phyloP scores from a whole-genome alignment of 2,888 invertebrate genomes.

The Calameuta idolon region DNA sequence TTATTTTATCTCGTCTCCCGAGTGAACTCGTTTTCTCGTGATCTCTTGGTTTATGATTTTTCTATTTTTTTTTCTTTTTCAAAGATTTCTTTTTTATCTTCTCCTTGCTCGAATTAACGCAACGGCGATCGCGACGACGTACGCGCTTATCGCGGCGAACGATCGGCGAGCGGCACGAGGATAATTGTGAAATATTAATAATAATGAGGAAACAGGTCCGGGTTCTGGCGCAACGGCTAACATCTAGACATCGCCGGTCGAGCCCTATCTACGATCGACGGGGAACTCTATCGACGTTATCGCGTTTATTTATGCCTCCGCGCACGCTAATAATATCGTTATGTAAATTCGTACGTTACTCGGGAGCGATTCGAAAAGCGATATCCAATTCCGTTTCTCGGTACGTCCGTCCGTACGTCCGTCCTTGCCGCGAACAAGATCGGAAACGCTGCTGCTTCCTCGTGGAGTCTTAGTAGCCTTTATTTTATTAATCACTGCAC shows the following conservation, averaged over 20 bases:
- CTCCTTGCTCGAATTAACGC: not conserved
- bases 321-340: constrained; percentile 58
- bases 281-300: constrained; percentile 39
- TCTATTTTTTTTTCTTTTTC: not conserved
- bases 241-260: constrained; percentile 33
- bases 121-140: not conserved
- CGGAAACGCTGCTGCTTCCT: not conserved
- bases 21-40: not conserved
- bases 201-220: constrained; percentile 51
- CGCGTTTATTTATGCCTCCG: constrained; percentile 52
- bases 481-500: not conserved
- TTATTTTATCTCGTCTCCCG: not conserved
- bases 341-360: constrained; percentile 42
- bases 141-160: not conserved
- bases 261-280: constrained; percentile 32
- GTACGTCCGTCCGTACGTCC: not conserved
- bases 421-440: not conserved
- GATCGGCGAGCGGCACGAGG: constrained; percentile 8
- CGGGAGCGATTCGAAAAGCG: constrained; percentile 28
- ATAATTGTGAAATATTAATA: constrained; percentile 60
- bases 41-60: not conserved
- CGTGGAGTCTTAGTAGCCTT: not conserved
- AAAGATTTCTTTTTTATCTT: not conserved
- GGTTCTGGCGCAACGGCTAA: constrained; percentile 41
- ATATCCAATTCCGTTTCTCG: not conserved